These are phyloP conservation scores for Margarornis squamiger DNA, from an alignment of 2,797 vertebrate species.

Conservation along the genomic window DNA sequence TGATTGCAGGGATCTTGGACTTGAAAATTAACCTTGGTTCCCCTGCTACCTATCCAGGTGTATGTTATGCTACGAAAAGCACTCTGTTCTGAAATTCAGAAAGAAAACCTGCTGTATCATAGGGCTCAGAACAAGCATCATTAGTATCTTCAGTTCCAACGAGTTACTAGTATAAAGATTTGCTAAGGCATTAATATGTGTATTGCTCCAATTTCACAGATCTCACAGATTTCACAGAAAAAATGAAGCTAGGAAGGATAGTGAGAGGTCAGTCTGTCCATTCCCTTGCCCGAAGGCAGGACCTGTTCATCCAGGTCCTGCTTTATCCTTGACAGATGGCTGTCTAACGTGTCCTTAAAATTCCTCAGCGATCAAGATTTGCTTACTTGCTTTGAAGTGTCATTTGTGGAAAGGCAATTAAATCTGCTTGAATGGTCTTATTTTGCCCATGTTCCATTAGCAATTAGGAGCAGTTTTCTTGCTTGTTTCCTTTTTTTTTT, in stretches of 20 bases:
- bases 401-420: constrained; percentile 18
- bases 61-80: neutral
- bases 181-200: neutral
- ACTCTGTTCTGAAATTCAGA: neutral
- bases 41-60: neutral
- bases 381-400: neutral
- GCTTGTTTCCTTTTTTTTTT: neutral
- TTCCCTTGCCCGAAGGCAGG: neutral
- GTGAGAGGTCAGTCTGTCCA: neutral
- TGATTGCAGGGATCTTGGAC: neutral
- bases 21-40: neutral
- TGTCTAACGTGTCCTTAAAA: neutral
- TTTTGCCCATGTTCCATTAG: neutral
- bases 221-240: neutral
- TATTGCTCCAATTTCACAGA: neutral
- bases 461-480: neutral
- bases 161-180: neutral
- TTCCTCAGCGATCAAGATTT: neutral
- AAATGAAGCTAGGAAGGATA: neutral
- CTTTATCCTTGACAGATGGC: constrained; percentile 9
- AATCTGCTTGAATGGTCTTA: neutral
- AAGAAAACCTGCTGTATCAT: neutral
- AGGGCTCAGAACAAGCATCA: neutral
- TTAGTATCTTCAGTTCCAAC: neutral
- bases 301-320: neutral